Percentiles rank a stretch among this genome's conserved stretches.
Evolutionary conservation across 30 jellyfish, hydroid and myxozoan genomes (phyloP).

Genomic region (Aurelia coerulea): DNA sequence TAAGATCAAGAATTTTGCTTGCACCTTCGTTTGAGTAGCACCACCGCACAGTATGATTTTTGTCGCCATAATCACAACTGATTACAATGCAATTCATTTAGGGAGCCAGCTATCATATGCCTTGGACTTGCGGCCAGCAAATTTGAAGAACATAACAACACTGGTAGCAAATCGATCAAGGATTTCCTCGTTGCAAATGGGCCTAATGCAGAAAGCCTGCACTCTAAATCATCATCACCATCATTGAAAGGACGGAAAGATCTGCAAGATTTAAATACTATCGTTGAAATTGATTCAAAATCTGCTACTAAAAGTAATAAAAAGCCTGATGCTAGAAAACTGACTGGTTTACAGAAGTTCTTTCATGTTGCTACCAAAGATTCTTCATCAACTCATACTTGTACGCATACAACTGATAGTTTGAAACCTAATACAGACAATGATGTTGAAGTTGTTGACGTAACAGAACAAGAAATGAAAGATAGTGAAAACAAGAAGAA

Average conservation of each 20-base stretch:
- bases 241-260: background rate
- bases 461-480: too few species aligned
- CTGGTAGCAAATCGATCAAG: conserved; percentile 56
- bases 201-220: background rate
- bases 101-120: conserved; percentile 86
- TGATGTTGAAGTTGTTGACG: too few species aligned
- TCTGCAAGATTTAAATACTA: too few species aligned
- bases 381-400: background rate
- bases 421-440: too few species aligned
- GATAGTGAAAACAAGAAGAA: too few species aligned
- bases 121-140: conserved; percentile 83
- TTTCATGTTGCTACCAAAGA: background rate
- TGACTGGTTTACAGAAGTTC: conserved; percentile 6
- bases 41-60: too few species aligned
- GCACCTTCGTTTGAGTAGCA: too few species aligned
- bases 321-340: background rate
- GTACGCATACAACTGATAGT: too few species aligned
- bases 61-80: too few species aligned
- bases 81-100: background rate
- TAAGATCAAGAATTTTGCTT: too few species aligned
- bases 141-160: conserved; percentile 41
- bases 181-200: conserved; percentile 19
- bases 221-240: background rate
- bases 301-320: background rate
- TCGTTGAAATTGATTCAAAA: background rate